Conservation (phyloP, 2,888 invertebrate species). For the Mylabris sibirica region DNA sequence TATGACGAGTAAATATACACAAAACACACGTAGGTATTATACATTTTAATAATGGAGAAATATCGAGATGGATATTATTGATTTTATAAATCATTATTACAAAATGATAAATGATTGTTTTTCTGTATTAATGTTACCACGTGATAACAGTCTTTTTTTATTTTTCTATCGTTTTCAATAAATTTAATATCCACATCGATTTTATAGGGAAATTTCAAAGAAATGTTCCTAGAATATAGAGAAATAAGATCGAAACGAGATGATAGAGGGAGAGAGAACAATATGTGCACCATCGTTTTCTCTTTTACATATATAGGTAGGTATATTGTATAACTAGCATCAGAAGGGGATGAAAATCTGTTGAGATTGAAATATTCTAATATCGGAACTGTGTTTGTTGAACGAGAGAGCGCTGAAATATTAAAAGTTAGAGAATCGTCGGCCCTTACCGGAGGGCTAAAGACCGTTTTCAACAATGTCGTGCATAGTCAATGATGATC, state of each 20-base stretch:
- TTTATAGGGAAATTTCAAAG: background rate
- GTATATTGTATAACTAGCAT: constrained; percentile 1
- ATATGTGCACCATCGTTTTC: background rate
- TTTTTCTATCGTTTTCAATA: background rate
- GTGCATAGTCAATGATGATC: constrained; percentile 29
- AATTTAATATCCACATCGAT: background rate
- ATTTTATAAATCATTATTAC: constrained; percentile 7
- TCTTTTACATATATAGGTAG: too few species aligned
- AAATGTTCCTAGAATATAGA: background rate
- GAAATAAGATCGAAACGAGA: background rate
- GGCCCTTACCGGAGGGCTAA: constrained; percentile 42
- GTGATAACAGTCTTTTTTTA: background rate
- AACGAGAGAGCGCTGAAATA: constrained; percentile 51
- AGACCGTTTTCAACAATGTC: constrained; percentile 24
- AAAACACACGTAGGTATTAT: background rate
- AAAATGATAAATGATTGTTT: constrained; percentile 1
- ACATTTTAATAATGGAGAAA: background rate
- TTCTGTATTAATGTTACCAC: background rate
- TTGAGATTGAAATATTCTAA: constrained; percentile 61
- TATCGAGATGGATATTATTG: background rate
- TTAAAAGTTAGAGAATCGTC: constrained; percentile 51
- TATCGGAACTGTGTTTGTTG: constrained; percentile 55
- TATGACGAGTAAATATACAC: constrained; percentile 1
- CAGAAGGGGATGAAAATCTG: constrained; percentile 52
- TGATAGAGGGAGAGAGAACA: background rate